phyloP scores from a whole-genome alignment of 2,113 vertebrate species.

The Peromyscus californicus region DNA sequence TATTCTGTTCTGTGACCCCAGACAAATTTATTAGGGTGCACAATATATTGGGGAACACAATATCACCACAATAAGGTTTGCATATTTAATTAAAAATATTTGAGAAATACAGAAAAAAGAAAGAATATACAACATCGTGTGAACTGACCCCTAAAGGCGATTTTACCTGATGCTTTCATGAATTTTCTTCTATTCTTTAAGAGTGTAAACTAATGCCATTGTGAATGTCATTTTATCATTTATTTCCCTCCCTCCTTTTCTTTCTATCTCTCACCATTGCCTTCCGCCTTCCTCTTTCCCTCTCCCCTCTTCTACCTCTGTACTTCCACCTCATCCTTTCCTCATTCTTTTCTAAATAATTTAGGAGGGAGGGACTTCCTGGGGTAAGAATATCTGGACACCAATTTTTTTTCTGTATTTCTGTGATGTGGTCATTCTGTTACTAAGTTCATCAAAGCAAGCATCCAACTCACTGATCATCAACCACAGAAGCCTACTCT shows the following conservation, averaged over 20 bases:
- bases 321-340: background rate
- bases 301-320: background rate
- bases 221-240: background rate
- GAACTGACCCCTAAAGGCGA: background rate
- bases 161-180: background rate
- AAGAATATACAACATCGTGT: background rate
- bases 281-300: fast-evolving
- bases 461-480: background rate
- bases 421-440: background rate
- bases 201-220: background rate
- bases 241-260: background rate
- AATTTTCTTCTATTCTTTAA: background rate
- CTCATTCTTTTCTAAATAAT: background rate
- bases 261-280: background rate
- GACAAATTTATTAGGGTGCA: too few species aligned
- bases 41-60: too few species aligned
- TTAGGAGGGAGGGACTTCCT: background rate
- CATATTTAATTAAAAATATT: background rate
- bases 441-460: background rate
- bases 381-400: background rate
- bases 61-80: background rate
- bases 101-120: background rate
- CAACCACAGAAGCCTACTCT: background rate
- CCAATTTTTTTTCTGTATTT: background rate
- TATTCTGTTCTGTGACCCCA: too few species aligned